Evolutionary conservation across 2,888 invertebrate species (phyloP).

Genomic region (Sesia bembeciformis): DNA sequence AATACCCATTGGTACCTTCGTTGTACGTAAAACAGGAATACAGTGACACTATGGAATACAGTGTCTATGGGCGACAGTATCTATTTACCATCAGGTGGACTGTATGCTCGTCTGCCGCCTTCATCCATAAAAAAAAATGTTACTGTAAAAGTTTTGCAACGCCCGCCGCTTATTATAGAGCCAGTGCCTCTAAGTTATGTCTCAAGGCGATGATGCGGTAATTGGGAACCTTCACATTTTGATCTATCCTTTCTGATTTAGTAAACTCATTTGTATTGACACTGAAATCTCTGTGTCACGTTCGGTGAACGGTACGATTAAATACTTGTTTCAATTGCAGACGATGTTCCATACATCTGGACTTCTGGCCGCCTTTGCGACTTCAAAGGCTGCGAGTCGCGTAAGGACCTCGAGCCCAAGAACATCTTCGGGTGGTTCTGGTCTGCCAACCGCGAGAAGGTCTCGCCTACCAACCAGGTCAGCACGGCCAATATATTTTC

Average conservation of each 20-base stretch:
- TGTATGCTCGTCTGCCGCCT: no score
- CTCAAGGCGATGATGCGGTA: conserved; percentile 3
- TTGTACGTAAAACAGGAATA: no score
- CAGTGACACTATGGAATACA: no score
- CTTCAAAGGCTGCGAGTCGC: conserved; percentile 93
- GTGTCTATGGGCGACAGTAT: no score
- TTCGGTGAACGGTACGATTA: neutral
- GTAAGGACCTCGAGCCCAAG: conserved; percentile 90
- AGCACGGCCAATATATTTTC: neutral
- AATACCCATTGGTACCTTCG: no score
- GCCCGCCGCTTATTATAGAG: neutral
- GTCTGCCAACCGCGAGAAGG: conserved; percentile 91
- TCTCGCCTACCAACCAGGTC: conserved; percentile 85
- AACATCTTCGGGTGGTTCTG: conserved; percentile 93
- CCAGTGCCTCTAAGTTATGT: neutral
- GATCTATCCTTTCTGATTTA: conserved; percentile 10
- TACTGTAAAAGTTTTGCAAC: neutral
- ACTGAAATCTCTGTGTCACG: conserved; percentile 8
- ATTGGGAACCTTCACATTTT: conserved; percentile 20
- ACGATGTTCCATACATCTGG: conserved; percentile 94
- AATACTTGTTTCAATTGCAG: conserved; percentile 44
- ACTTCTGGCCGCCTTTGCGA: conserved; percentile 93
- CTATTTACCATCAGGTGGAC: no score
- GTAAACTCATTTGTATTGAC: conserved; percentile 10
- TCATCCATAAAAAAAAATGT: no score